These are phyloP conservation scores for Aphelenchoides besseyi DNA, from an alignment of 1,140 invertebrate species.

Conservation along the genomic window DNA sequence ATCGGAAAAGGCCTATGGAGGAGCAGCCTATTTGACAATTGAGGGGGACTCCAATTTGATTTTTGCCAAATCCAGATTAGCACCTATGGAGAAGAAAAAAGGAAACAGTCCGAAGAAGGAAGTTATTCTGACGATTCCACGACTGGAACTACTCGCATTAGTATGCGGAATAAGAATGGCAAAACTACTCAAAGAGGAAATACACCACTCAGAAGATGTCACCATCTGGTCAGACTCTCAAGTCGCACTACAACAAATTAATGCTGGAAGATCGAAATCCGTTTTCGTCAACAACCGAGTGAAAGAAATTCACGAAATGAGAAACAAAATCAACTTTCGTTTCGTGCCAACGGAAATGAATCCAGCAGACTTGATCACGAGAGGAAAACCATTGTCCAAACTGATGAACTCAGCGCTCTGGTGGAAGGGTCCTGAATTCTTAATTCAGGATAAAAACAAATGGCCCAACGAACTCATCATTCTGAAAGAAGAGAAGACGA, in stretches of 20 bases:
- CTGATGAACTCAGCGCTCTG: neutral
- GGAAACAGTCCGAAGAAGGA: neutral
- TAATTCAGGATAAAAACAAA: neutral
- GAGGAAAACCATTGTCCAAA: neutral
- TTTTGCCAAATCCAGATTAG: neutral
- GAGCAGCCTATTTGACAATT: neutral
- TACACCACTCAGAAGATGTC: neutral
- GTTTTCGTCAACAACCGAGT: neutral
- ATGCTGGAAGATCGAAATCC: neutral
- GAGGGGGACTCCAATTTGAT: neutral
- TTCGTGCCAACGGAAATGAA: neutral
- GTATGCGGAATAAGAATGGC: neutral
- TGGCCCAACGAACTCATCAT: neutral
- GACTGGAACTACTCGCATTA: neutral
- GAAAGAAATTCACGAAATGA: neutral
- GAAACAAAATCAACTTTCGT: neutral
- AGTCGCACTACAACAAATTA: neutral
- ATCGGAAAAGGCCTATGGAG: neutral
- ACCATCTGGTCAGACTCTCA: neutral
- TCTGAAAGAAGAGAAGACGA: neutral
- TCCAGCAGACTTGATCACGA: neutral
- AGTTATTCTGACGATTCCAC: slow-evolving; percentile 1
- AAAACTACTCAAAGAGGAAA: neutral
- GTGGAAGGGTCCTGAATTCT: neutral
- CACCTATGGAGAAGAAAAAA: neutral